Percentiles rank a stretch among this genome's conserved stretches.
phyloP scores from a whole-genome alignment of 2,113 vertebrate species.

The Archocentrus centrarchus region DNA sequence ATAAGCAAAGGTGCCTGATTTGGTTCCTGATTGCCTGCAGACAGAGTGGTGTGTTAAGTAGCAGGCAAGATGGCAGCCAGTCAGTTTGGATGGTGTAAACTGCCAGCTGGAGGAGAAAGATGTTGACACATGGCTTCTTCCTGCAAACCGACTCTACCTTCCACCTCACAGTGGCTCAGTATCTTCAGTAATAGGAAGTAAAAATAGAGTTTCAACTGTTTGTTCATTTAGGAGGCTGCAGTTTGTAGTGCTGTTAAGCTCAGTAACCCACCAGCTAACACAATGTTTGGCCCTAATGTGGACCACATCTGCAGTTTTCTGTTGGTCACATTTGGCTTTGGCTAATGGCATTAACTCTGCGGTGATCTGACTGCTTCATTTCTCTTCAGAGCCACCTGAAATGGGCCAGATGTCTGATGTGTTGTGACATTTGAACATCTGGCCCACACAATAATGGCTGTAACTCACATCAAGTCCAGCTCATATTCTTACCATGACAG shows the following conservation, averaged over 20 bases:
- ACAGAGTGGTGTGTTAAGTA: not conserved
- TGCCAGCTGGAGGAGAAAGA: constrained; percentile 50
- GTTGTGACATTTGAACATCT: not conserved
- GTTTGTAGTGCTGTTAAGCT: not conserved
- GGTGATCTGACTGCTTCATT: not conserved
- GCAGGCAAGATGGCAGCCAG: constrained; percentile 22
- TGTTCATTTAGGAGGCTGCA: not conserved
- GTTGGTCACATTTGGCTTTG: not conserved
- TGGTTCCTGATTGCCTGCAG: not conserved
- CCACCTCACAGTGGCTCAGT: not conserved
- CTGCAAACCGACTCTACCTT: not conserved
- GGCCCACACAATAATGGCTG: not conserved
- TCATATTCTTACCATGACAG: not conserved
- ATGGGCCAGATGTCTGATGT: not conserved
- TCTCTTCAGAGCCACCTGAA: not conserved
- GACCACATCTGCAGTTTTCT: not conserved
- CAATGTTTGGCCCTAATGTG: not conserved
- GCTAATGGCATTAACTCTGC: not conserved
- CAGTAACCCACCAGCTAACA: not conserved
- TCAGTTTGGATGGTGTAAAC: constrained; percentile 1
- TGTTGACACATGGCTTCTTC: constrained; percentile 56
- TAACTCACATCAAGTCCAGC: not conserved
- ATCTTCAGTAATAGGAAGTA: not conserved
- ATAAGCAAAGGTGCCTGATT: not conserved
- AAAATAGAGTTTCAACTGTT: not conserved